These are phyloP conservation scores for Xanthia icteritia DNA, from an alignment of 2,888 invertebrate species.

Conservation along the genomic window DNA sequence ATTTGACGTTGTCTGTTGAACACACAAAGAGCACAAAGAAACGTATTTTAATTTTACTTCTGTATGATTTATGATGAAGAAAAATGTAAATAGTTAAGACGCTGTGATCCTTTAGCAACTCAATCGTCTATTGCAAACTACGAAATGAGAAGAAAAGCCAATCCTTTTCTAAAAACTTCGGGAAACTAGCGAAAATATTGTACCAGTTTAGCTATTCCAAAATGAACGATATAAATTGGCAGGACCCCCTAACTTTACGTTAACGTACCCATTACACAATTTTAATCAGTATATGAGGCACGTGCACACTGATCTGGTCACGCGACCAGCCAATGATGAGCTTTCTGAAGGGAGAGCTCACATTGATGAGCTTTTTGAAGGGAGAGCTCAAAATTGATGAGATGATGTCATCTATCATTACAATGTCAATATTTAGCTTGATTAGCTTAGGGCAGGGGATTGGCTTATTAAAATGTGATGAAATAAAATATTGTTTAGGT, in stretches of 20 bases:
- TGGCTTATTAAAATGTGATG: background rate
- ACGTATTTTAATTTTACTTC: background rate
- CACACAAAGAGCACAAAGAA: background rate
- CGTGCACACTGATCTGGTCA: conserved; percentile 56
- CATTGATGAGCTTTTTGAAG: conserved; percentile 27
- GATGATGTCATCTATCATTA: conserved; percentile 51
- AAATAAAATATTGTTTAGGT: background rate
- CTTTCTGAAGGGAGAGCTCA: conserved; percentile 16
- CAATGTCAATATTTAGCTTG: conserved; percentile 45
- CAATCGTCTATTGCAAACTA: background rate
- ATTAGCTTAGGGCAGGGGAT: conserved; percentile 38
- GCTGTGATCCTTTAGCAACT: background rate
- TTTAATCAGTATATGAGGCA: conserved; percentile 53
- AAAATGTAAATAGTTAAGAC: background rate
- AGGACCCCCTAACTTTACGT: conserved; percentile 1
- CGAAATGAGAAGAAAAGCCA: background rate
- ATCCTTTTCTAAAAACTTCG: background rate
- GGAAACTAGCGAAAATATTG: background rate
- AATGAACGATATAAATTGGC: background rate
- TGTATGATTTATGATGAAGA: background rate
- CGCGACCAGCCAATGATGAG: conserved; percentile 53
- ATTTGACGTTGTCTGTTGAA: background rate
- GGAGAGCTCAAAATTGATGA: conserved; percentile 40
- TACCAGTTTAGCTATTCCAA: background rate
- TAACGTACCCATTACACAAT: background rate